Conservation (phyloP, 2,113 vertebrate species). For the Albula glossodonta region DNA sequence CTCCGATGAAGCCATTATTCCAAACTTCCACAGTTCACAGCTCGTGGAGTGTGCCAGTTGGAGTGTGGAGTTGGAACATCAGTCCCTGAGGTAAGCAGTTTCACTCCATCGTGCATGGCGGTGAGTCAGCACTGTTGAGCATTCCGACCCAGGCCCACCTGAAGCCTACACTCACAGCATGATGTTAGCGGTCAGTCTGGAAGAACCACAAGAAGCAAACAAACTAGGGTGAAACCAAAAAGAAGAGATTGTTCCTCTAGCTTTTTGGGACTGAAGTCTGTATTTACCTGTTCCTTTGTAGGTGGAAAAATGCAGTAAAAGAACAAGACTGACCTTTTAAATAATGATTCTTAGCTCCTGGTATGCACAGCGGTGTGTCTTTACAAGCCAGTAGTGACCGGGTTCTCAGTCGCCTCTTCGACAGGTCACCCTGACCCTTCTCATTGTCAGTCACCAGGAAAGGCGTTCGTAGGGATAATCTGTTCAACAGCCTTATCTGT, state of each 20-base stretch:
- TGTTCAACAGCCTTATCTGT: conserved; percentile 54
- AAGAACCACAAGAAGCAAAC: not conserved
- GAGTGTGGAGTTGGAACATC: not conserved
- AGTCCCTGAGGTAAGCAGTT: not conserved
- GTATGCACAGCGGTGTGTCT: not conserved
- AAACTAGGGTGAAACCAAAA: not conserved
- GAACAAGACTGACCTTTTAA: conserved; percentile 15
- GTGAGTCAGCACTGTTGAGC: not conserved
- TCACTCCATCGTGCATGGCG: not conserved
- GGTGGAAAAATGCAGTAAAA: conserved; percentile 14
- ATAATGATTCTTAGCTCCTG: not conserved
- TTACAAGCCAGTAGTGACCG: conserved; percentile 12
- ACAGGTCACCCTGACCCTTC: conserved; percentile 18
- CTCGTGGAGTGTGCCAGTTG: not conserved
- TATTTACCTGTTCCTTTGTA: not conserved
- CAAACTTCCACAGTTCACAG: not conserved
- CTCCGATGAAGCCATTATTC: not conserved
- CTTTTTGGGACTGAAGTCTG: not conserved
- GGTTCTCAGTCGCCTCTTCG: not conserved
- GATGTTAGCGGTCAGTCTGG: not conserved
- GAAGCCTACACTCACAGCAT: not conserved
- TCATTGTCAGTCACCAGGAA: conserved; percentile 41
- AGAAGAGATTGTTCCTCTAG: not conserved
- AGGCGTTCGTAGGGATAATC: conserved; percentile 50
- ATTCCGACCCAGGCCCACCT: not conserved